These are phyloP conservation scores for Erpetoichthys calabaricus DNA, from an alignment of 2,797 vertebrate species.

Conservation along the genomic window DNA sequence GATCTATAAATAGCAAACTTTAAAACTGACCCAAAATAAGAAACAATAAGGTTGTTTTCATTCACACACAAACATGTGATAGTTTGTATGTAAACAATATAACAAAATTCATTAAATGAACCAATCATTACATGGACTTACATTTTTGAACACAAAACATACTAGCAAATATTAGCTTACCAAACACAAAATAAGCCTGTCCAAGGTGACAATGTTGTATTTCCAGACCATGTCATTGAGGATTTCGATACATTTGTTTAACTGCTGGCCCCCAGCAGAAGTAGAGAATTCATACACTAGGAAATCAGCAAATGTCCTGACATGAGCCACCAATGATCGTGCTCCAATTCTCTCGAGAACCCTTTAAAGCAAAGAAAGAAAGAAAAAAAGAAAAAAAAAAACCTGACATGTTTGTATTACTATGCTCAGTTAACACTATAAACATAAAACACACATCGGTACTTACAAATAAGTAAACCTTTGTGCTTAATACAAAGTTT, in stretches of 20 bases:
- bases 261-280: constrained; percentile 88
- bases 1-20: no score
- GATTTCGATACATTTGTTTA: constrained; percentile 97
- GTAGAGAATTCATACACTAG: constrained; percentile 96
- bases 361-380: constrained; percentile 34
- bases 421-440: no score
- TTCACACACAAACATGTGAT: no score
- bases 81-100: no score
- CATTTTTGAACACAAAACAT: no score
- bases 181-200: constrained; percentile 88
- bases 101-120: no score
- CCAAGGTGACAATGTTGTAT: constrained; percentile 96
- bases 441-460: no score
- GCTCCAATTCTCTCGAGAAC: constrained; percentile 91
- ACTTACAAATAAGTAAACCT: no score
- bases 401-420: background rate
- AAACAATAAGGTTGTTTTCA: no score
- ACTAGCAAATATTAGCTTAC: constrained; percentile 42
- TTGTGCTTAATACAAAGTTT: background rate
- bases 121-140: no score
- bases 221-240: constrained; percentile 99
- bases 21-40: no score
- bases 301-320: constrained; percentile 94
- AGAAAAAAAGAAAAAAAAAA: background rate
- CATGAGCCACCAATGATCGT: constrained; percentile 85